phyloP scores from a whole-genome alignment of 2,797 vertebrate genomes.

The Orestias chungarensis region DNA sequence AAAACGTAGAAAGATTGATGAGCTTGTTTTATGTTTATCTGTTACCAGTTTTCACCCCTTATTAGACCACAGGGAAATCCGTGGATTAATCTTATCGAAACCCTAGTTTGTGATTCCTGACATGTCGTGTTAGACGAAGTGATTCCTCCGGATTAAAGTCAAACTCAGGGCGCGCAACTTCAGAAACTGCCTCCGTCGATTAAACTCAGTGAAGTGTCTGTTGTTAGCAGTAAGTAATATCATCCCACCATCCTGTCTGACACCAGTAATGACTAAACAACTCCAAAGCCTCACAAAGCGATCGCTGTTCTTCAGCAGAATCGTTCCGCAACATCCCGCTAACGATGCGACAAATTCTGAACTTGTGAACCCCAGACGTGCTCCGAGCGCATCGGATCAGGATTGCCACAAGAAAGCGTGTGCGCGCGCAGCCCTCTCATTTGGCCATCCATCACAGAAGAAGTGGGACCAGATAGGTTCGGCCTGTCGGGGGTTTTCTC shows the following conservation, averaged over 20 bases:
- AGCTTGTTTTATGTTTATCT: too few relatives aligned
- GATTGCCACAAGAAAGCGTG: conserved; percentile 72
- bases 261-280: conserved; percentile 35
- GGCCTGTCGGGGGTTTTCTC: too few relatives aligned
- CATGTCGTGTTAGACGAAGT: not conserved
- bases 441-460: conserved; percentile 71
- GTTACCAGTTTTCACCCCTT: not conserved
- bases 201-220: not conserved
- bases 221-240: conserved; percentile 8
- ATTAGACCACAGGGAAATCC: not conserved
- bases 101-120: not conserved
- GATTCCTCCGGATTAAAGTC: conserved; percentile 15
- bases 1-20: too few relatives aligned
- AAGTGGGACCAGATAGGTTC: conserved; percentile 53
- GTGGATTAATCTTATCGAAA: not conserved
- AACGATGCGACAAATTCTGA: conserved; percentile 52
- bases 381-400: conserved; percentile 53
- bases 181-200: not conserved
- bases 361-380: conserved; percentile 43
- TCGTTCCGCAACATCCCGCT: conserved; percentile 47
- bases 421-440: conserved; percentile 36
- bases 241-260: conserved; percentile 19
- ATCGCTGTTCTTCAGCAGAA: conserved; percentile 39
- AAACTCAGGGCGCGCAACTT: conserved; percentile 4
- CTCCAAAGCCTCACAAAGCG: conserved; percentile 49